These are phyloP conservation scores for Dichetophora obliterata DNA, from an alignment of 2,888 invertebrate species.

Conservation along the genomic window DNA sequence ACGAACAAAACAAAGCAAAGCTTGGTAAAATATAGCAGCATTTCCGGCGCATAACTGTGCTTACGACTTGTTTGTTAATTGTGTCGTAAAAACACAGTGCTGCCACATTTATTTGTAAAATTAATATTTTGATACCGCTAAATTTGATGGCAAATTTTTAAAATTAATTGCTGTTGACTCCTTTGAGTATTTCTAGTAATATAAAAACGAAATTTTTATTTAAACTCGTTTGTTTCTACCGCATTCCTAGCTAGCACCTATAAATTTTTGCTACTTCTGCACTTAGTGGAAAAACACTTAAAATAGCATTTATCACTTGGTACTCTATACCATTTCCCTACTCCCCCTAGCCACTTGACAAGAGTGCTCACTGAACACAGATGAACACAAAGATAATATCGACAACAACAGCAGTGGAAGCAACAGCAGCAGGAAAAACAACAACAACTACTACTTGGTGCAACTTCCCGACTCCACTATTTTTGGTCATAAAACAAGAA, in stretches of 20 bases:
- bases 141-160: background rate
- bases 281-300: constrained; percentile 11
- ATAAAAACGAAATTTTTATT: background rate
- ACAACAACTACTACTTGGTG: background rate
- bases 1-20: background rate
- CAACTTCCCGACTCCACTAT: constrained; percentile 6
- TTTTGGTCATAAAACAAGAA: constrained; percentile 14
- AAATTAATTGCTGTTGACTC: no score
- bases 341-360: background rate
- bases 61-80: background rate
- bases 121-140: background rate
- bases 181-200: no score
- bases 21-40: background rate
- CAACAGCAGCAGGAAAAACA: background rate
- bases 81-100: background rate
- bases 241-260: background rate
- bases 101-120: background rate
- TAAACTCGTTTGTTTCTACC: background rate
- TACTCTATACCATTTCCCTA: background rate
- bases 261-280: constrained; percentile 16
- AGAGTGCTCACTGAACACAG: constrained; percentile 12
- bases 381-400: background rate
- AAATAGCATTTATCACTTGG: constrained; percentile 3
- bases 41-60: background rate
- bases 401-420: background rate